Conservation (phyloP, 64 coral and sea anemone genomes). For the Montipora foliosa region DNA sequence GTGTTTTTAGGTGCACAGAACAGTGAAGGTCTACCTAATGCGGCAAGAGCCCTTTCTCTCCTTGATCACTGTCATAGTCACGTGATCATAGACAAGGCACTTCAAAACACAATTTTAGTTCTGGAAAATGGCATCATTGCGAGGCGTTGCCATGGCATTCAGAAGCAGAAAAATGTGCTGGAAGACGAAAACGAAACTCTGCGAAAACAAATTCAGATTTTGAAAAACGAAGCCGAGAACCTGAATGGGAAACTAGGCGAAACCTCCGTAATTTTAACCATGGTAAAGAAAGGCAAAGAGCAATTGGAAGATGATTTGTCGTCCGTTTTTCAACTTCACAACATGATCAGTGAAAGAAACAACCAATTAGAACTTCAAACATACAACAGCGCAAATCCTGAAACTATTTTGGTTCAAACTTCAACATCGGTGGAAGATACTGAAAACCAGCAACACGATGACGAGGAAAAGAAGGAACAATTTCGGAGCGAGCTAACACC, state of each 20-base stretch:
- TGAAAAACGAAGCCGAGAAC: conserved; percentile 41
- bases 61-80: conserved; percentile 78
- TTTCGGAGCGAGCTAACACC: conserved; percentile 54
- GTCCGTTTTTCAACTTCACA: conserved; percentile 87
- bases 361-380: not conserved
- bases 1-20: not conserved
- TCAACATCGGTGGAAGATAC: conserved; percentile 70
- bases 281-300: conserved; percentile 59
- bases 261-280: conserved; percentile 41
- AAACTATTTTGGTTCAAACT: conserved; percentile 33
- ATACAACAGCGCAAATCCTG: not conserved
- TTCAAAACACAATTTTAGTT: conserved; percentile 82
- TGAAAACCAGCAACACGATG: conserved; percentile 60
- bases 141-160: conserved; percentile 41
- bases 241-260: conserved; percentile 61
- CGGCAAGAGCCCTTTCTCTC: conserved; percentile 30
- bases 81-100: conserved; percentile 86
- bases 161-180: conserved; percentile 49
- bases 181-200: conserved; percentile 66
- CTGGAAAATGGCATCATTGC: conserved; percentile 65
- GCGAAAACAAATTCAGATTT: conserved; percentile 49
- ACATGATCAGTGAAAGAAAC: conserved; percentile 54
- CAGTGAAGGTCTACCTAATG: not conserved
- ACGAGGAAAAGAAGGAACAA: conserved; percentile 55
- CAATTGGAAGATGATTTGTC: conserved; percentile 81